Evolutionary conservation across 1,140 invertebrate genomes (phyloP).

Genomic region (Aplysia californica): DNA sequence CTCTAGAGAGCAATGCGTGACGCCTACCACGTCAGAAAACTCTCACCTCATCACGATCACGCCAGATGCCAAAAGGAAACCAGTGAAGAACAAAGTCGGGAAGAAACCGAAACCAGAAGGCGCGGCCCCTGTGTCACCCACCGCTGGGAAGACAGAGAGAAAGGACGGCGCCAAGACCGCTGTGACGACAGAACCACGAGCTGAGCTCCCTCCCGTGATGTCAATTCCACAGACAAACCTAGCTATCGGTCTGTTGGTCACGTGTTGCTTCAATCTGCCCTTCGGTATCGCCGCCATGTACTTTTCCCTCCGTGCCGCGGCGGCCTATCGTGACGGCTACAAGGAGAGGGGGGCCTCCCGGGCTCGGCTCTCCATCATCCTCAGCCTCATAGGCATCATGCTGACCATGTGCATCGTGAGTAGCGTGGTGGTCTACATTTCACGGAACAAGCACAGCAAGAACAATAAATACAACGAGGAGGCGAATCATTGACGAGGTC

Average conservation of each 20-base stretch:
- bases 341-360: not conserved
- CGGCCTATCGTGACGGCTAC: constrained; percentile 30
- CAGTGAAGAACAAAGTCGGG: not conserved
- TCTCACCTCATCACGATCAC: not conserved
- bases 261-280: constrained; percentile 34
- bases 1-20: too few species aligned
- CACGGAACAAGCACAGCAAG: not conserved
- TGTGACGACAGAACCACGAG: not conserved
- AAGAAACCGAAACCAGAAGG: not conserved
- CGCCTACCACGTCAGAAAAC: too few species aligned
- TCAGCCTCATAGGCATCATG: not conserved
- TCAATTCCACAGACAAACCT: constrained; percentile 37
- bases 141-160: not conserved
- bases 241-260: constrained; percentile 32
- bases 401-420: not conserved
- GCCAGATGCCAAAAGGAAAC: not conserved
- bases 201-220: not conserved
- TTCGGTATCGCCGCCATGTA: constrained; percentile 34
- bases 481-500: too few species aligned
- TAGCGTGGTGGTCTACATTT: not conserved
- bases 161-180: not conserved
- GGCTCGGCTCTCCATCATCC: not conserved
- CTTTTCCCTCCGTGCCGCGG: constrained; percentile 32
- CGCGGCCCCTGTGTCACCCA: not conserved
- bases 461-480: too few species aligned